Evolutionary conservation across 2,888 invertebrate genomes (phyloP), one percentile per base, ranked within the genome.

Genomic region (Caenorhabditis angaria): DNA sequence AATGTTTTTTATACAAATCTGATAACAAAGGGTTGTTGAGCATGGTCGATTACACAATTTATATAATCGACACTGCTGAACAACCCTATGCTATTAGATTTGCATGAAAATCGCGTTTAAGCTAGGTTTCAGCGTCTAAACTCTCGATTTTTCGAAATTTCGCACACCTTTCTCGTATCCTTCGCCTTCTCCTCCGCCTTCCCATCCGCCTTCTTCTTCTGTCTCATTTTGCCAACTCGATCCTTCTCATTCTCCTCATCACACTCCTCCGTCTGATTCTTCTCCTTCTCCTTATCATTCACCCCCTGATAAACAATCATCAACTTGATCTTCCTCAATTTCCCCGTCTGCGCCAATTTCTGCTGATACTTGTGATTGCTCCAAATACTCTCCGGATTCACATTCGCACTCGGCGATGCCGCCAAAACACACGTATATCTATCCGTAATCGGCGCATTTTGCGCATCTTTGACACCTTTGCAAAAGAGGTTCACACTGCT

Each of bases 381-480:
- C 60, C 60, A 60, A 22, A 60, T 18, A 51, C 24, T 60, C 28
- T 60, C 60, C 2, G 60, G 24, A 60, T 60, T 60, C 14, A 60
- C 60, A 22, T 60, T 60, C 2, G 60, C 60, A 5, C 50, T 50
- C 28, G 50, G 60, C 5, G 60, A 27, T 2, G 60, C 48, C n/a
- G 60, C 60, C n/a, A 48, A 4, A 12, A 60, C 60, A 32, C 60
- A 60, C n/a, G 60, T 60, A n/a, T 60, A 60, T 60, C 60, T 48
- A 24, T 60, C 60, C 10, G 24, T 27, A 10, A 20, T 28, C 12
- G 60, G 60, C 1, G 32, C 41, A 41, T 41, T 41, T 41, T 41
- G 25, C 2, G 8, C 20, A 51, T 60, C 60, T 51, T 60, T 60
- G n/a, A 51, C 29, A 5, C 60, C 60, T 32, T 60, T 60, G 22